A percentile compares a stretch with the other conserved stretches of the same genome.
These are phyloP conservation scores for Neomorphus geoffroyi DNA, from an alignment of 2,797 vertebrate genomes.

Conservation along the genomic window DNA sequence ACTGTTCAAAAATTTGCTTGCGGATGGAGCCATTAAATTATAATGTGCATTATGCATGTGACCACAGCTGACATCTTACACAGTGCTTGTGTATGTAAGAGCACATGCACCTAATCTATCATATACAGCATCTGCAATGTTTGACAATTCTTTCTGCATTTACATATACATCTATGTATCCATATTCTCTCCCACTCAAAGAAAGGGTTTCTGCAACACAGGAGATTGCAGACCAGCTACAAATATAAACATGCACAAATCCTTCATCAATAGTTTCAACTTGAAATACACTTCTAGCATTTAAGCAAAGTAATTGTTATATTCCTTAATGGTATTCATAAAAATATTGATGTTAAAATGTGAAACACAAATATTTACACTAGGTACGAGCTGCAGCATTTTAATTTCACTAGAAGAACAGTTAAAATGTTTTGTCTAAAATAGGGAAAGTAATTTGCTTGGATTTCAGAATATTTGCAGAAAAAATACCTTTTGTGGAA, in stretches of 20 bases:
- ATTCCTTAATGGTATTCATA: background rate
- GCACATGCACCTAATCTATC: background rate
- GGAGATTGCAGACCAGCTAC: background rate
- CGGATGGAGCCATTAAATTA: background rate
- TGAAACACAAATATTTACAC: background rate
- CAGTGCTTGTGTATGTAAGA: fast-evolving
- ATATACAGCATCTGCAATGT: background rate
- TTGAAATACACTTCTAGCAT: background rate
- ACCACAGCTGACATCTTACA: background rate
- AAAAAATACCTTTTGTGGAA: background rate
- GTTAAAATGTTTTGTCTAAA: background rate
- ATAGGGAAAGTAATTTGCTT: background rate
- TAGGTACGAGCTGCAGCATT: background rate
- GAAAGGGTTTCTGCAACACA: background rate
- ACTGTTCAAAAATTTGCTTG: background rate
- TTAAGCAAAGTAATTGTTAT: background rate
- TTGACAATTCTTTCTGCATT: background rate
- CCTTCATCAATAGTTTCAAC: background rate
- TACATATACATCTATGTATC: background rate
- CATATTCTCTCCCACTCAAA: background rate
- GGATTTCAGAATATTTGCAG: background rate
- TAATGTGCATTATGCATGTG: background rate
- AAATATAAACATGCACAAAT: background rate
- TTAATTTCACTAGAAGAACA: background rate
- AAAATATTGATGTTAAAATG: background rate